Percentiles rank a stretch among this genome's conserved stretches.
Conservation (phyloP, 1,140 invertebrate species). For the Ruditapes philippinarum region DNA sequence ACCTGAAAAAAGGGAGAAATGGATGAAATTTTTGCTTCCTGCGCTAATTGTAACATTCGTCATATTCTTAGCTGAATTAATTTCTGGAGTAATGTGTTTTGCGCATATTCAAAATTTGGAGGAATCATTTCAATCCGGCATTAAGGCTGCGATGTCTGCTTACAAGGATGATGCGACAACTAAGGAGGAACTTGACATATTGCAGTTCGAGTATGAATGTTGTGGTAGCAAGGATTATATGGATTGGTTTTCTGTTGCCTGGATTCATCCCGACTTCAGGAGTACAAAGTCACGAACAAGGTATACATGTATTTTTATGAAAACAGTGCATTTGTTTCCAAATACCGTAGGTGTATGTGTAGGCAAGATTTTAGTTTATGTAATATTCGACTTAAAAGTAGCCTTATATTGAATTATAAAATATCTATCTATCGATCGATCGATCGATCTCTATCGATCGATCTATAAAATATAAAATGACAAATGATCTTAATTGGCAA, state of each 20-base stretch:
- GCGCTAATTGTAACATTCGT: constrained; percentile 56
- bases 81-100: constrained; percentile 72
- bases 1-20: constrained; percentile 56
- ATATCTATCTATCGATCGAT: too few relatives aligned
- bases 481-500: too few relatives aligned
- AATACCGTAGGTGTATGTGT: too few relatives aligned
- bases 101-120: constrained; percentile 64
- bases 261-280: constrained; percentile 75
- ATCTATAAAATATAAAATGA: too few relatives aligned
- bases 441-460: too few relatives aligned
- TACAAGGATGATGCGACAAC: constrained; percentile 70
- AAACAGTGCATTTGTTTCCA: too few relatives aligned
- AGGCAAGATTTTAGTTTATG: too few relatives aligned
- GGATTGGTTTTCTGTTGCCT: constrained; percentile 81
- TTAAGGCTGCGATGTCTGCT: constrained; percentile 69
- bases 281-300: not conserved
- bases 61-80: constrained; percentile 67
- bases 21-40: constrained; percentile 62
- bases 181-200: constrained; percentile 76
- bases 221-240: constrained; percentile 79
- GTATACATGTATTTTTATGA: not conserved
- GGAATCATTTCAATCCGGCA: constrained; percentile 71
- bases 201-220: constrained; percentile 80
- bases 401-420: too few relatives aligned
- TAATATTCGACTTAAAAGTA: too few relatives aligned